These are phyloP conservation scores for Eupithecia tripunctaria DNA, from an alignment of 2,888 invertebrate genomes.

Conservation along the genomic window DNA sequence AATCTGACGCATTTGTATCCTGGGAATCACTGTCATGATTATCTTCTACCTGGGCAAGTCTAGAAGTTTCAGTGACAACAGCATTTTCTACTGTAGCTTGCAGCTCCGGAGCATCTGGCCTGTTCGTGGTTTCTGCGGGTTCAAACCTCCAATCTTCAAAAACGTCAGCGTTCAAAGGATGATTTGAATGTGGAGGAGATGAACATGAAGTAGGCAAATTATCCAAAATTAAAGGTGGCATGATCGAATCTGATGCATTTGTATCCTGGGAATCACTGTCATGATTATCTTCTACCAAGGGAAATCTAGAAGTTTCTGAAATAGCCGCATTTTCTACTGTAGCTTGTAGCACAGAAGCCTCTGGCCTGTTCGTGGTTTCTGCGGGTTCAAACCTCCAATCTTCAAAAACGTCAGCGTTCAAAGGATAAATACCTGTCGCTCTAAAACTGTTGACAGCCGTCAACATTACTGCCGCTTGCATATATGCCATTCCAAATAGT, in stretches of 20 bases:
- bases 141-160: constrained; percentile 6
- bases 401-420: constrained; percentile 6
- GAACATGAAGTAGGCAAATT: constrained; percentile 3
- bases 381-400: neutral
- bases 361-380: neutral
- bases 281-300: constrained; percentile 4
- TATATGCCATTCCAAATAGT: constrained; percentile 13
- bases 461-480: constrained; percentile 11
- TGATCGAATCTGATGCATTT: constrained; percentile 7
- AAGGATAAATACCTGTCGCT: constrained; percentile 10
- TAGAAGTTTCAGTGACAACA: constrained; percentile 4
- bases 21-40: constrained; percentile 6
- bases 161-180: constrained; percentile 5
- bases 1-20: constrained; percentile 1
- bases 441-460: constrained; percentile 14
- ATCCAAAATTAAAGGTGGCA: constrained; percentile 7
- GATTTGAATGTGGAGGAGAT: constrained; percentile 6
- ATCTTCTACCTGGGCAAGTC: constrained; percentile 4
- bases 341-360: constrained; percentile 1
- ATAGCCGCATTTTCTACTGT: neutral
- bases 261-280: constrained; percentile 6
- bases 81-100: neutral
- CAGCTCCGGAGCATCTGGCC: constrained; percentile 3
- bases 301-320: constrained; percentile 1
- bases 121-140: constrained; percentile 5